Percentiles rank a stretch among this genome's conserved stretches.
These are phyloP conservation scores for Gnathonemus echidnorhynchus DNA, from an alignment of 2,113 vertebrate genomes.

Conservation along the genomic window DNA sequence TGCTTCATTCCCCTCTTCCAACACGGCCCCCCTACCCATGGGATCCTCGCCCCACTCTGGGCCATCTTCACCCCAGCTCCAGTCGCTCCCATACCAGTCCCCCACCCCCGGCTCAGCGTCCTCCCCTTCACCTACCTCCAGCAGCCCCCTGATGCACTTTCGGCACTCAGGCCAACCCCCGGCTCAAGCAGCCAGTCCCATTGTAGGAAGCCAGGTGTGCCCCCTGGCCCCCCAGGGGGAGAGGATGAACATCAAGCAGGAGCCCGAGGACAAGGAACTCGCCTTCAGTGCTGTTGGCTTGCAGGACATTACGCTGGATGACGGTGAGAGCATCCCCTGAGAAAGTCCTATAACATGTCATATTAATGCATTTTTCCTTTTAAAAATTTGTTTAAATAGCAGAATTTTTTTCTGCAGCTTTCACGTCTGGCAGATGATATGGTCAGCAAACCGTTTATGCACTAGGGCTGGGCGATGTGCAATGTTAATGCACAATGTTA, in stretches of 20 bases:
- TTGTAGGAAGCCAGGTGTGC: constrained; percentile 50
- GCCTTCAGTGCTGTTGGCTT: constrained; percentile 70
- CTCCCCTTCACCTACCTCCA: constrained; percentile 49
- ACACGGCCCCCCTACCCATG: constrained; percentile 52
- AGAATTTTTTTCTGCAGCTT: neutral
- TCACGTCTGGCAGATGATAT: neutral
- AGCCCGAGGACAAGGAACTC: constrained; percentile 72
- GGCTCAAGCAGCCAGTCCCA: constrained; percentile 44
- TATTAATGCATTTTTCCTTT: neutral
- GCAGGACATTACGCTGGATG: constrained; percentile 91
- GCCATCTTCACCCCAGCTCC: constrained; percentile 64
- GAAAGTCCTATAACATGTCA: neutral
- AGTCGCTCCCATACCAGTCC: constrained; percentile 60
- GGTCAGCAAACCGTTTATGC: neutral
- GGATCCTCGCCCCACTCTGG: constrained; percentile 62
- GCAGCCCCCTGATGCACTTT: constrained; percentile 39
- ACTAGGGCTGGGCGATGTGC: neutral
- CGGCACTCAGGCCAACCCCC: constrained; percentile 53
- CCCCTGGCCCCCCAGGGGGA: constrained; percentile 51
- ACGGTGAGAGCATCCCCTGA: constrained; percentile 66
- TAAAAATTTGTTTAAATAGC: neutral
- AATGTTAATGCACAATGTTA: neutral
- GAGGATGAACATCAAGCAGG: constrained; percentile 70
- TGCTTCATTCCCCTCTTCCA: constrained; percentile 55
- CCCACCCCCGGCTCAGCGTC: constrained; percentile 61